phyloP scores from a whole-genome alignment of 35 echinoderm and acorn worm genomes.

The Chiridota heheva region DNA sequence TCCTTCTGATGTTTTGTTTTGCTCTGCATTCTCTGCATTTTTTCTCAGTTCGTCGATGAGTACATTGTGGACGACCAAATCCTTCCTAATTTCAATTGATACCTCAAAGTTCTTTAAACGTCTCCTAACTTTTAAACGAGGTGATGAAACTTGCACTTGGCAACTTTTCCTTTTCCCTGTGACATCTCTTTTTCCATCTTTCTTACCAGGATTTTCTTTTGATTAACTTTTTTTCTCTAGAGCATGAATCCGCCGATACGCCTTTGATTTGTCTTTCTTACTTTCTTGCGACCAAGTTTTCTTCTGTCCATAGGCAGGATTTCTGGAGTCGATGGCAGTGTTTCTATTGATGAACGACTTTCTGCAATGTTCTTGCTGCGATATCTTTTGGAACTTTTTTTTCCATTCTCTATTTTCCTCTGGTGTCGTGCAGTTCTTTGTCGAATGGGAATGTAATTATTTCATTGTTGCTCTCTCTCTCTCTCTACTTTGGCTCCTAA shows the following conservation, averaged over 20 bases:
- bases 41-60: neutral
- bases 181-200: no score
- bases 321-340: neutral
- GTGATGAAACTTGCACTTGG: neutral
- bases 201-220: no score
- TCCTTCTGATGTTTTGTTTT: neutral
- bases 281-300: neutral
- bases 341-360: neutral
- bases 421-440: neutral
- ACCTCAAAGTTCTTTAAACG: neutral
- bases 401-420: neutral
- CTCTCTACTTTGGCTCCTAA: no score
- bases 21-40: constrained; percentile 1
- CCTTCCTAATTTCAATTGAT: neutral
- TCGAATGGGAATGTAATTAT: neutral
- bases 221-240: neutral
- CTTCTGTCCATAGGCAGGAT: neutral
- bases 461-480: no score
- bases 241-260: no score
- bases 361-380: no score
- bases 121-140: constrained; percentile 1
- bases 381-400: no score
- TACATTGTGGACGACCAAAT: constrained; percentile 6
- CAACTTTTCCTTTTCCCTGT: constrained; percentile 37
- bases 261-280: neutral